These are phyloP conservation scores for Nycticryphes semicollaris DNA, from an alignment of 2,113 vertebrate species.

Conservation along the genomic window DNA sequence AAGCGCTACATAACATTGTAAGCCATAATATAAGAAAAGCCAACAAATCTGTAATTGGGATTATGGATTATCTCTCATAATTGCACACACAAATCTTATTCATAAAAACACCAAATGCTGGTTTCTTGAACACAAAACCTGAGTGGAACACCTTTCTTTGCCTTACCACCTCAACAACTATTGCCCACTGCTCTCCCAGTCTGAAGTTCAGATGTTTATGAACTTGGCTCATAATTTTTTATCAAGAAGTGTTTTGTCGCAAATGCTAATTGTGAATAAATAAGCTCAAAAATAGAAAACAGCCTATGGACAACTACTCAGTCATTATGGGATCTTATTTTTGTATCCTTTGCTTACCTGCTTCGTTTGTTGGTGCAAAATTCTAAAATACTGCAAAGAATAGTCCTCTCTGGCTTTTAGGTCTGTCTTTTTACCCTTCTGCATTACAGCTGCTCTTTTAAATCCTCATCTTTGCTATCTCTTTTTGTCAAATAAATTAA, in stretches of 20 bases:
- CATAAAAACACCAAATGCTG: not conserved
- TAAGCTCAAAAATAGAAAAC: not conserved
- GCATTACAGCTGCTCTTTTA: not conserved
- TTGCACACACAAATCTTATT: not conserved
- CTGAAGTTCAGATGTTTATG: not conserved
- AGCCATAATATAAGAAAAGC: not conserved
- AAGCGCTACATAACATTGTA: not conserved
- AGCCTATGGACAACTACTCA: not conserved
- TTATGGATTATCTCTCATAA: not conserved
- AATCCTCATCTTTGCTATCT: not conserved
- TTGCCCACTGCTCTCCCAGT: rapidly evolving
- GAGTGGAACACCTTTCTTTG: not conserved
- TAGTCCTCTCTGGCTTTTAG: not conserved
- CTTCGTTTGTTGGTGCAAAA: not conserved
- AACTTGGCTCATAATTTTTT: not conserved
- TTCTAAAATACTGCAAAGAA: not conserved
- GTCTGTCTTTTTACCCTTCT: not conserved
- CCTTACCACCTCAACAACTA: not conserved
- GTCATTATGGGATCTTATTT: not conserved
- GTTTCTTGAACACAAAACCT: not conserved
- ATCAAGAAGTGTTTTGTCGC: not conserved
- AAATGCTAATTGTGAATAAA: not conserved
- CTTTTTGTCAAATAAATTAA: not conserved
- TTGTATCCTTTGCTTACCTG: not conserved
- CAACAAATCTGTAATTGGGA: not conserved